Evolutionary conservation across 2,888 invertebrate species (phyloP), one percentile per base, ranked within the genome.

Genomic region (Galeruca laticollis): DNA sequence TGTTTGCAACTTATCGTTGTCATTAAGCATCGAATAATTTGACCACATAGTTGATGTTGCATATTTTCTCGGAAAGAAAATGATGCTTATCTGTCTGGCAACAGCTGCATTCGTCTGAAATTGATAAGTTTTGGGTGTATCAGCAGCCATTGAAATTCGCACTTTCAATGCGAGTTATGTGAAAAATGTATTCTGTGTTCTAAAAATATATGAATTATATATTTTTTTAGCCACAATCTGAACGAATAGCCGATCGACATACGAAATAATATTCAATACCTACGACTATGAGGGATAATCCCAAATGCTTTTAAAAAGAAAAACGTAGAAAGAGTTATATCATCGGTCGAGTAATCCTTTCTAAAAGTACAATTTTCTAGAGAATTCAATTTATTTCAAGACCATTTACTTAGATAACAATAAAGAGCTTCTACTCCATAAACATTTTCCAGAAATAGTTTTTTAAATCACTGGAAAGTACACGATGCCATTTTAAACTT

Each of bases 291-390:
- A 52, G 26, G 69, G 66, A 73, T 70, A 69, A 73, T 69, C 69
- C 52, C 18, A 33, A 49, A 64, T 66, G 47, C 59, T 70, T 69
- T 63, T 40, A 40, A 57, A 68, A 62, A 66, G 62, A 18, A 68
- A 70, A 69, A 60, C 62, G 54, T 54, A 62, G 62, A 68, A 61
- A 64, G 35, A 62, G 59, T 59, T 66, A 62, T 67, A 66, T 66
- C 61, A 64, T 66, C 60, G 70, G 70, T 70, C 73, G 68, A 61
- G 65, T 68, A 71, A 71, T 71, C 71, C 68, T 62, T 64, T 68
- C 67, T 60, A 66, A 66, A 66, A 59, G 62, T 69, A 69, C 56
- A 65, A 64, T 65, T 60, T 69, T 65, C 65, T 35, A 31, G 52
- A 60, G 69, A 60, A 69, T 65, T 69, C 69, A 69, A 69, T 69